A percentile compares a stretch with the other conserved stretches of the same genome.
These are phyloP conservation scores for Pseudois nayaur DNA, from an alignment of 2,113 vertebrate genomes.

Conservation along the genomic window DNA sequence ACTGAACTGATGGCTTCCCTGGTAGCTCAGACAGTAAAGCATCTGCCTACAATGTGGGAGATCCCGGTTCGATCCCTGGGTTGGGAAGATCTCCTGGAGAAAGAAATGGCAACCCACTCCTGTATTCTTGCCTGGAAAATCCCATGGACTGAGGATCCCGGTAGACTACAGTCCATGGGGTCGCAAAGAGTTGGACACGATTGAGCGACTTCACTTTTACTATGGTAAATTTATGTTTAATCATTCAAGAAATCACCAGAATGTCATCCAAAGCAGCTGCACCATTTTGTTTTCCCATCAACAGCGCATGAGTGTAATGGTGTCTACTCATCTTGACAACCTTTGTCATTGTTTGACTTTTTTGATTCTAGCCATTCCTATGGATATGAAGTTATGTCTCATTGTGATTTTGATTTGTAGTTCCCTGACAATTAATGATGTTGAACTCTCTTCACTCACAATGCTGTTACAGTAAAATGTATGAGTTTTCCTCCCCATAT, in stretches of 20 bases:
- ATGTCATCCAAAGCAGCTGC: not conserved
- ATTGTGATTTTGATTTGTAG: not conserved
- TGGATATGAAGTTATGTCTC: not conserved
- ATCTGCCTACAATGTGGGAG: too few relatives aligned
- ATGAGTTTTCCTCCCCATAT: accelerated
- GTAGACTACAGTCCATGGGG: too few relatives aligned
- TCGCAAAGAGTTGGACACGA: accelerated
- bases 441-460: not conserved
- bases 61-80: too few relatives aligned
- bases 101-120: too few relatives aligned
- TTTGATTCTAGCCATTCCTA: not conserved
- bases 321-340: not conserved
- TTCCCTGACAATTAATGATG: not conserved
- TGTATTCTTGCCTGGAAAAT: too few relatives aligned
- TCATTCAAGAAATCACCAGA: not conserved
- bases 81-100: too few relatives aligned
- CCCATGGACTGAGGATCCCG: too few relatives aligned
- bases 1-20: too few relatives aligned
- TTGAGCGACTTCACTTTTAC: too few relatives aligned
- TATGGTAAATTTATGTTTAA: not conserved
- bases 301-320: not conserved
- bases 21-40: too few relatives aligned
- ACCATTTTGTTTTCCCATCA: not conserved
- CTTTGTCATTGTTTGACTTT: not conserved
- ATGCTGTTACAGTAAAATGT: not conserved